These are phyloP conservation scores for Leucozona laternaria DNA, from an alignment of 2,888 invertebrate species.

Conservation along the genomic window DNA sequence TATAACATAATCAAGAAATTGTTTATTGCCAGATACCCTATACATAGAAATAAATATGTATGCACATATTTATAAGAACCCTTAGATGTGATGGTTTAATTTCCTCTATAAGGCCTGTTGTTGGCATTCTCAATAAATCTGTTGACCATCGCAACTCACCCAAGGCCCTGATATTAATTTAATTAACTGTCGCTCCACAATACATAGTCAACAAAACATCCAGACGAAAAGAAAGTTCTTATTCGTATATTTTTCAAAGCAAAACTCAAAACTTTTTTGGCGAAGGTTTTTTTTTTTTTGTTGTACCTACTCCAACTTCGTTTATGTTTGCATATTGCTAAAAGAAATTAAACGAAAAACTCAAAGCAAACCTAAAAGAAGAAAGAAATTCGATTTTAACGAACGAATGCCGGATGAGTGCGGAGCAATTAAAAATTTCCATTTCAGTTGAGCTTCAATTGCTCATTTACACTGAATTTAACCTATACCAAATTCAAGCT, in stretches of 20 bases:
- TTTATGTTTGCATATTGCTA: conserved; percentile 40
- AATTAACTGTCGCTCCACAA: conserved; percentile 32
- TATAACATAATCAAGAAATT: no score
- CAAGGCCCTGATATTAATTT: conserved; percentile 48
- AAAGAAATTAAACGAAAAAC: conserved; percentile 41
- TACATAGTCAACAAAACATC: conserved; percentile 59
- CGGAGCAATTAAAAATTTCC: conserved; percentile 72
- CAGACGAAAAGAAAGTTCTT: conserved; percentile 32
- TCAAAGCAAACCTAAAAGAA: conserved; percentile 46
- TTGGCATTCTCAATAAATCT: conserved; percentile 46
- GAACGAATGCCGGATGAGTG: conserved; percentile 44
- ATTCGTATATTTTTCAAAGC: conserved; percentile 44
- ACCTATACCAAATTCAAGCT: conserved; percentile 35
- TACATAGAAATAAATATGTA: no score
- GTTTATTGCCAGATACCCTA: no score
- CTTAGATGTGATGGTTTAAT: conserved; percentile 7
- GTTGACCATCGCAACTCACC: conserved; percentile 33
- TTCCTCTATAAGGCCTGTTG: conserved; percentile 48
- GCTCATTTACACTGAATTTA: conserved; percentile 74
- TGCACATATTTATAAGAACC: no score
- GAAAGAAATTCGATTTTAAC: conserved; percentile 1
- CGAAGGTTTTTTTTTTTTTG: conserved; percentile 45
- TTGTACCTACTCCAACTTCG: conserved; percentile 10
- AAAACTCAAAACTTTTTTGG: conserved; percentile 31
- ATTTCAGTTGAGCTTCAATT: conserved; percentile 65